Evolutionary conservation across 2,113 vertebrate genomes (phyloP).

Genomic region (Poeciliopsis occidentalis): DNA sequence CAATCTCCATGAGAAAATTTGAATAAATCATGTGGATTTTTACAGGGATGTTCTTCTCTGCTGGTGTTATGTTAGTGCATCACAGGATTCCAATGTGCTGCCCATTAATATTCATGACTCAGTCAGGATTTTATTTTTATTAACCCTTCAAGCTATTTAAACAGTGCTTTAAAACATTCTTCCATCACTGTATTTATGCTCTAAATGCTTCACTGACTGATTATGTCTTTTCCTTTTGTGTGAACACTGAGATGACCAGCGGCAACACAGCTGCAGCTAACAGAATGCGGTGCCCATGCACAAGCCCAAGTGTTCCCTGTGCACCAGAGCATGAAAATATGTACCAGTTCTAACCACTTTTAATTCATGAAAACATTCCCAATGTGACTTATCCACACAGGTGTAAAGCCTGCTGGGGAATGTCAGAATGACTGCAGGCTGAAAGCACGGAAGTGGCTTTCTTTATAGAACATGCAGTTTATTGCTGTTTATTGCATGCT

Average conservation of each 20-base stretch:
- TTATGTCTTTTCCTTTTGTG: constrained; percentile 5
- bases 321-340: constrained; percentile 41
- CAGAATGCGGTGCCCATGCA: not conserved
- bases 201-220: not conserved
- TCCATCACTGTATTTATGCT: not conserved
- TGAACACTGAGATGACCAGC: not conserved
- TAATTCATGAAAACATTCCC: constrained; percentile 45
- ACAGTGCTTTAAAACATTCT: constrained; percentile 4
- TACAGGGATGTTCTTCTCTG: constrained; percentile 29
- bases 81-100: constrained; percentile 30
- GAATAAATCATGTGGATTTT: constrained; percentile 57
- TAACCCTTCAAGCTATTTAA: constrained; percentile 29
- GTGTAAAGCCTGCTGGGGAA: constrained; percentile 24
- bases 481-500: not conserved
- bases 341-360: constrained; percentile 22
- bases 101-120: constrained; percentile 61
- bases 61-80: constrained; percentile 51
- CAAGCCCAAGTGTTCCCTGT: constrained; percentile 11
- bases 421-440: constrained; percentile 6
- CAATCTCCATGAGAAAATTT: constrained; percentile 14
- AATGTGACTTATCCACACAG: constrained; percentile 19
- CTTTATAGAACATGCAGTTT: constrained; percentile 9
- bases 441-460: not conserved
- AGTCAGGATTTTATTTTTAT: constrained; percentile 56
- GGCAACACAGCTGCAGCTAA: not conserved